Conservation (phyloP, 2,113 vertebrate species). For the Verasper variegatus region DNA sequence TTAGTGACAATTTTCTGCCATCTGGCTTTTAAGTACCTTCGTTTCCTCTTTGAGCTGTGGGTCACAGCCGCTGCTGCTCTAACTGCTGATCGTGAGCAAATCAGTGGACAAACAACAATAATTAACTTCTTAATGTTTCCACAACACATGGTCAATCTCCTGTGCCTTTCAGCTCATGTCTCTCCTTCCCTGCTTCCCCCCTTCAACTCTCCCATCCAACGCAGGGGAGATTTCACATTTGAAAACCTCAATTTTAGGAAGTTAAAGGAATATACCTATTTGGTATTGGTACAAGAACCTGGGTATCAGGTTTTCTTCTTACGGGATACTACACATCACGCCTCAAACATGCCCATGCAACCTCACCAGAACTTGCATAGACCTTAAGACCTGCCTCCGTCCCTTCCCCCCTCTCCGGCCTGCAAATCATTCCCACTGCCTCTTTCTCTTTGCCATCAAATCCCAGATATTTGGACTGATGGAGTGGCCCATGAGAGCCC, state of each 20-base stretch:
- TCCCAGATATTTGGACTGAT: slow-evolving; percentile 75
- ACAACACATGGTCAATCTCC: no score
- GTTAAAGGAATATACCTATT: background rate
- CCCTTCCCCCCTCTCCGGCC: background rate
- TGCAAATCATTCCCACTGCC: slow-evolving; percentile 29
- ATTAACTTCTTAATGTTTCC: no score
- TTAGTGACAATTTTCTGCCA: no score
- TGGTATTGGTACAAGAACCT: background rate
- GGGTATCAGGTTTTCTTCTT: background rate
- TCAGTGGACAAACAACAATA: no score
- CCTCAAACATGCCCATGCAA: slow-evolving; percentile 6
- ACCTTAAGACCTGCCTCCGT: slow-evolving; percentile 11
- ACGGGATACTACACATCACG: background rate
- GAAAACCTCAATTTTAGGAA: background rate
- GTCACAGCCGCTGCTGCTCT: no score
- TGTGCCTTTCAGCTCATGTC: no score
- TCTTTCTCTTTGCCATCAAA: slow-evolving; percentile 55
- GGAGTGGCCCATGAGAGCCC: slow-evolving; percentile 69
- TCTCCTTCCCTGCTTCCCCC: no score
- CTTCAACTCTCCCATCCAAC: no score
- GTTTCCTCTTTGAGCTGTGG: no score
- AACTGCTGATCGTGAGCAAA: no score
- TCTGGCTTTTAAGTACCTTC: no score
- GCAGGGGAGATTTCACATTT: no score
- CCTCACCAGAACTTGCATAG: background rate